phyloP scores from a whole-genome alignment of 2,113 vertebrate genomes.

The Lutjanus erythropterus region DNA sequence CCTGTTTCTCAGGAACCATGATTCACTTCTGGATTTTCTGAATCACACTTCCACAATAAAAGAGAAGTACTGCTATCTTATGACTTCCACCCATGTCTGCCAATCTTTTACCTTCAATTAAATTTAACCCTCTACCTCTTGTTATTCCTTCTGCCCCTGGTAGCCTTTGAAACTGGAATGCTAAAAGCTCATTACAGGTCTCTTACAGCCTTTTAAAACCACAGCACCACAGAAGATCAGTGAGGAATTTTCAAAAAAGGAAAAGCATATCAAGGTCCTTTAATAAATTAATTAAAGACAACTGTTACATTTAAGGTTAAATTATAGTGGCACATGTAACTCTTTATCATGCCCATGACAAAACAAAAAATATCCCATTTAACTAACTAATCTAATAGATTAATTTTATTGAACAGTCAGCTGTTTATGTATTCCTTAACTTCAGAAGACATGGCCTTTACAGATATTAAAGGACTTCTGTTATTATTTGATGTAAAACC shows the following conservation, averaged over 20 bases:
- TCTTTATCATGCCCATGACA: neutral
- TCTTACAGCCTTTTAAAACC: constrained; percentile 8
- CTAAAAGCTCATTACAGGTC: neutral
- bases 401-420: neutral
- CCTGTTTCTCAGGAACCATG: constrained; percentile 8
- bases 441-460: neutral
- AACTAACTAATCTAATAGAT: too few species aligned
- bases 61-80: neutral
- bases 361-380: neutral
- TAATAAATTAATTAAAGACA: neutral
- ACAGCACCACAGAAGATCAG: neutral
- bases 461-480: constrained; percentile 1
- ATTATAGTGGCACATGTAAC: neutral
- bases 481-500: constrained; percentile 13
- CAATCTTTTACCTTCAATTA: neutral
- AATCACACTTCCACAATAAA: neutral
- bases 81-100: neutral
- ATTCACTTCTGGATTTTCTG: constrained; percentile 38
- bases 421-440: constrained; percentile 1
- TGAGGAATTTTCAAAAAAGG: neutral
- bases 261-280: neutral
- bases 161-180: neutral
- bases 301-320: neutral
- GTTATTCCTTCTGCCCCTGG: too few species aligned
- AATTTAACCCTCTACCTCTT: neutral